phyloP scores from a whole-genome alignment of 2,888 invertebrate genomes.

The Platycheirus albimanus region DNA sequence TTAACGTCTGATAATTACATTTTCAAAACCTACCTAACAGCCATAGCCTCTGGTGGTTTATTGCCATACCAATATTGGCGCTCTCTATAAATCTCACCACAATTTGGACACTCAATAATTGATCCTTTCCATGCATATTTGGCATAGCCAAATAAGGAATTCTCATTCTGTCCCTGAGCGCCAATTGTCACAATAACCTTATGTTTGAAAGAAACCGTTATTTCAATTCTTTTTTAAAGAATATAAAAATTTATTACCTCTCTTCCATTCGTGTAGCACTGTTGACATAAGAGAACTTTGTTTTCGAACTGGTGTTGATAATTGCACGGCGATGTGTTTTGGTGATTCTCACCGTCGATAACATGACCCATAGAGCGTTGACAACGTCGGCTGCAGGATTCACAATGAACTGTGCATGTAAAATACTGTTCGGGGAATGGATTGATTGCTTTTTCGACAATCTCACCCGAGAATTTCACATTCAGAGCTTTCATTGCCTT shows the following conservation, averaged over 20 bases:
- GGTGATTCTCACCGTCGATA: conserved; percentile 85
- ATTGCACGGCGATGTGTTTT: conserved; percentile 82
- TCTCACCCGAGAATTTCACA: conserved; percentile 89
- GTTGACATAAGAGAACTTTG: conserved; percentile 86
- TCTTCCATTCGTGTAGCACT: conserved; percentile 85
- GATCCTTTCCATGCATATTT: conserved; percentile 91
- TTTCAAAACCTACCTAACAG: conserved; percentile 83
- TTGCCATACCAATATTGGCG: conserved; percentile 93
- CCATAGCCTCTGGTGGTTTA: conserved; percentile 87
- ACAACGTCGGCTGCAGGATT: conserved; percentile 87
- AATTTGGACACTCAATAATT: conserved; percentile 89
- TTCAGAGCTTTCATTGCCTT: conserved; percentile 88
- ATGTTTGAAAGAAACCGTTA: background rate
- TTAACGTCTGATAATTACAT: background rate
- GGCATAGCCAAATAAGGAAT: conserved; percentile 87
- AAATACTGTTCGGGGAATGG: conserved; percentile 91
- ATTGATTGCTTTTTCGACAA: conserved; percentile 85
- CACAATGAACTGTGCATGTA: conserved; percentile 88
- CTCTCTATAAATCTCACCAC: conserved; percentile 85
- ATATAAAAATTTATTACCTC: conserved; percentile 78
- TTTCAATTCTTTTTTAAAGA: background rate
- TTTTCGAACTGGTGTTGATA: conserved; percentile 91
- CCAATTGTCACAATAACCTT: conserved; percentile 78
- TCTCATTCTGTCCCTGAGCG: conserved; percentile 79
- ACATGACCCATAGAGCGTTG: conserved; percentile 87